A percentile compares a stretch with the other conserved stretches of the same genome.
phyloP scores from a whole-genome alignment of 2,888 invertebrate species.

The Pseudoips prasinana region DNA sequence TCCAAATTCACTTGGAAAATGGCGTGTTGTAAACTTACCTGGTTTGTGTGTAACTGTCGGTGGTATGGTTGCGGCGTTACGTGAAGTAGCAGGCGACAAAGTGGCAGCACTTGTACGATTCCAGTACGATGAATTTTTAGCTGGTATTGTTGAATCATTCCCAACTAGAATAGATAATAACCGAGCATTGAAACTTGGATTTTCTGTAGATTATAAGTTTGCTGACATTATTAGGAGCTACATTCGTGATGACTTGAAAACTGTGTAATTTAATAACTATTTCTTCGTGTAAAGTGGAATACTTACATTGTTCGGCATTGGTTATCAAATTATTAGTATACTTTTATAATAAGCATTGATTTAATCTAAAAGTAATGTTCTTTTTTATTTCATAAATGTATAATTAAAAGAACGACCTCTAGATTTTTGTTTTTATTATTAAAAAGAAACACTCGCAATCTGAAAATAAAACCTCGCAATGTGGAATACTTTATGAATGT shows the following conservation, averaged over 20 bases:
- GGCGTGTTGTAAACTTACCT: slow-evolving; percentile 58
- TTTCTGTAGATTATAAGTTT: slow-evolving; percentile 50
- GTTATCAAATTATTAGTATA: no score
- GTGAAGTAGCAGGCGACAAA: slow-evolving; percentile 47
- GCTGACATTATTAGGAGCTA: slow-evolving; percentile 52
- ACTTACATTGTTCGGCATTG: no score
- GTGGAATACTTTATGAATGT: no score
- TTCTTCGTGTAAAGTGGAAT: no score
- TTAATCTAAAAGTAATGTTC: no score
- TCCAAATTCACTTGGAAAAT: slow-evolving; percentile 36
- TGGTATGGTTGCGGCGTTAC: slow-evolving; percentile 54
- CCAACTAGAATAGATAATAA: slow-evolving; percentile 53
- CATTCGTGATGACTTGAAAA: slow-evolving; percentile 38
- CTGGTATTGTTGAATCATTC: slow-evolving; percentile 52
- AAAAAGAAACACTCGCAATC: no score
- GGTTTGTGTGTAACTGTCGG: slow-evolving; percentile 53
- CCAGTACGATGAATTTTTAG: slow-evolving; percentile 43
- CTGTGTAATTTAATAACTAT: no score
- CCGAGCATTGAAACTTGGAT: slow-evolving; percentile 55
- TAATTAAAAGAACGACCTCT: no score
- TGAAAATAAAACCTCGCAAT: no score
- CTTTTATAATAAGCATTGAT: no score
- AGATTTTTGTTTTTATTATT: no score
- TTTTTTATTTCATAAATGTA: no score
- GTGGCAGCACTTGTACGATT: slow-evolving; percentile 48